A percentile compares a stretch with the other conserved stretches of the same genome.
Evolutionary conservation across 2,797 vertebrate genomes (phyloP).

Genomic region (Channa striata): DNA sequence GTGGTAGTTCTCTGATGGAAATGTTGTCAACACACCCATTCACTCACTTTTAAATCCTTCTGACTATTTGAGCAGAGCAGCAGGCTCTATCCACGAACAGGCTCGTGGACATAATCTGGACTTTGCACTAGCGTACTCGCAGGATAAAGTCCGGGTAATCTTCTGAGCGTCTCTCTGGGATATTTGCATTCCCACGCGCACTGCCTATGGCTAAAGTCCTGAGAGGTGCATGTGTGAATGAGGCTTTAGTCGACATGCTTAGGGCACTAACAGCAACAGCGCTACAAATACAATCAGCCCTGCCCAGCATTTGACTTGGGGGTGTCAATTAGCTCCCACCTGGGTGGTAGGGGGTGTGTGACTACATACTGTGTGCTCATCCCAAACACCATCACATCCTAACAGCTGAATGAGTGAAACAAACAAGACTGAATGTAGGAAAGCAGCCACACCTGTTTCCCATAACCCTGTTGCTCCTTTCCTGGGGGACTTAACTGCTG

Average conservation of each 20-base stretch:
- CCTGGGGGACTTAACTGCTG: constrained; percentile 70
- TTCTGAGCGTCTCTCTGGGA: too few species aligned
- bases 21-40: too few species aligned
- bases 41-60: too few species aligned
- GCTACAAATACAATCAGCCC: constrained; percentile 22
- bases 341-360: constrained; percentile 72
- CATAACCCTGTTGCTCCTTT: constrained; percentile 73
- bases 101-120: too few species aligned
- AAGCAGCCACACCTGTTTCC: constrained; percentile 81
- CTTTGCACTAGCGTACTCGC: too few species aligned
- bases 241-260: constrained; percentile 3
- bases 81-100: too few species aligned
- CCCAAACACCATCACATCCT: constrained; percentile 63
- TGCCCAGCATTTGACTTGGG: constrained; percentile 60
- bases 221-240: too few species aligned
- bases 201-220: too few species aligned
- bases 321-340: constrained; percentile 75
- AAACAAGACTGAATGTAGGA: constrained; percentile 63
- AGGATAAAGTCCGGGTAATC: too few species aligned
- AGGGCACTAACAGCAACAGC: constrained; percentile 39
- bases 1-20: too few species aligned
- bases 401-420: constrained; percentile 73
- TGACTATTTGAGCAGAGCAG: too few species aligned
- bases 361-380: constrained; percentile 64
- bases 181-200: too few species aligned